Evolutionary conservation across 2,888 invertebrate genomes (phyloP), one percentile per base, ranked within the genome.

Genomic region (Octonoba sinensis): DNA sequence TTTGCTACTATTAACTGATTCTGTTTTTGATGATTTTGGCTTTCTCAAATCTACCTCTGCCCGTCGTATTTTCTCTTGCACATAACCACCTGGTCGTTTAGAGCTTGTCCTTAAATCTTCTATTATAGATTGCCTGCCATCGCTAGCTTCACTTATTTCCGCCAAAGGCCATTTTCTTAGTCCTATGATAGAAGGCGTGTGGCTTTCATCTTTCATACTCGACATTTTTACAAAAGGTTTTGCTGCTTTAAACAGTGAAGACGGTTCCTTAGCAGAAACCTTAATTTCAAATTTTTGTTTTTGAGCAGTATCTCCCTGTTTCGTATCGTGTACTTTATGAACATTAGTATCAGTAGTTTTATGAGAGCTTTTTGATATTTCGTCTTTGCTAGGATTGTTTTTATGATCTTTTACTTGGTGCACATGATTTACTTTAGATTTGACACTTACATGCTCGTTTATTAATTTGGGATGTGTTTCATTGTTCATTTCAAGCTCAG

Each of bases 161-260:
- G 82, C 66, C 15, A 82, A 65, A 46, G 82, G 82, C 82, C 82
- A 82, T 20, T 82, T 82, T 51, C 36, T 75, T 18, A 75, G 62
- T 16, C 75, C 82, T 64, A 72, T 62, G 27, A 82, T 75, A 36
- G 76, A 75, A 57, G 82, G 71, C 46, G 71, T 20, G 62, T 76
- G 82, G 18, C 71, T 57, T 47, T 82, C 82, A 76, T 82, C 82
- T 46, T 82, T 82, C 82, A 82, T 82, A 47, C 82, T 82, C 16
- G 82, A 76, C 18, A 82, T 27, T 47, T 72, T 73, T 24, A 82
- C 72, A 62, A 82, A 76, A 54, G 82, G 82, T 76, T 82, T 82
- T 15, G 70, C 57, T n/a, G 65, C 51, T 51, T 82, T 82, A 44
- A 73, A 81, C 12, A 59, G 60, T 54, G 79, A 73, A 44, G 79